A percentile compares a stretch with the other conserved stretches of the same genome.
Conservation (phyloP, 2,113 vertebrate species). For the Ageneiosus marmoratus region DNA sequence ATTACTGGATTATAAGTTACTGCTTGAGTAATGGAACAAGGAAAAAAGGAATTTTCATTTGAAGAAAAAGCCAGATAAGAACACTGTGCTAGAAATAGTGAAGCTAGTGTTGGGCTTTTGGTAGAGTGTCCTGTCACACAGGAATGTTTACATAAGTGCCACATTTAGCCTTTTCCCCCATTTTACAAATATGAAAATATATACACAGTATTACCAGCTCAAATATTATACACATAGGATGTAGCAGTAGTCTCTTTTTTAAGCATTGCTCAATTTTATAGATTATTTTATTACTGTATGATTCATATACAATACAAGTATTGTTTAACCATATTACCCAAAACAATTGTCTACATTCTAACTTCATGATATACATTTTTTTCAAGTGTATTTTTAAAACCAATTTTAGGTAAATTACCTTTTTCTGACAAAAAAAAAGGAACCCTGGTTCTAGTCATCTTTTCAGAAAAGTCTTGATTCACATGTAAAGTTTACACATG, state of each 20-base stretch:
- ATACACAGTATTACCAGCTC: slow-evolving; percentile 2
- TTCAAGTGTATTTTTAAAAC: neutral
- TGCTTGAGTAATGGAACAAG: slow-evolving; percentile 11
- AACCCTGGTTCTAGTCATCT: neutral
- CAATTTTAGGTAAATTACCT: neutral
- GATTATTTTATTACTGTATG: neutral
- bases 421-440: neutral
- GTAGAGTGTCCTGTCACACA: neutral
- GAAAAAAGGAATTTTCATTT: neutral
- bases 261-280: neutral
- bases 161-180: neutral
- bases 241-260: neutral
- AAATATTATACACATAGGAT: neutral
- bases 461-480: neutral
- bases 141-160: slow-evolving; percentile 9
- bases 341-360: neutral
- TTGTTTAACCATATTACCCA: neutral
- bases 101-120: slow-evolving; percentile 2
- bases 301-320: neutral
- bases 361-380: neutral
- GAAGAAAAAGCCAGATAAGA: slow-evolving; percentile 26
- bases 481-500: neutral
- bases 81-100: slow-evolving; percentile 18
- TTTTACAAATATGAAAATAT: neutral
- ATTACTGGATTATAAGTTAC: neutral